Conservation (phyloP, 2,888 invertebrate species). For the Andrena chrysosceles region DNA sequence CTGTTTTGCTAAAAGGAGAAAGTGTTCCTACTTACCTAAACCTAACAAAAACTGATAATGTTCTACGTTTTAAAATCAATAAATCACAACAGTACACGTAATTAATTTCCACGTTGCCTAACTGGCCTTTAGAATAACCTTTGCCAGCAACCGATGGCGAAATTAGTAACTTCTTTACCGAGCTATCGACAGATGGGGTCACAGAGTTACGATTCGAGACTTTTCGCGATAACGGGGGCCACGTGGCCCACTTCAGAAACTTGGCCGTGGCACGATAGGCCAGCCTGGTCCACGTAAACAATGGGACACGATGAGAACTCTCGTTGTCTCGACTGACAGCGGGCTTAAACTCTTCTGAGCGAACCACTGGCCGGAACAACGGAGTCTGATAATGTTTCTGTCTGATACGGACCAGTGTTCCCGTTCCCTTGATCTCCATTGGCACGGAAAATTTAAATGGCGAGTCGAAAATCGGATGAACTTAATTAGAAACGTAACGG, state of each 20-base stretch:
- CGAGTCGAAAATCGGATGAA: conserved; percentile 4
- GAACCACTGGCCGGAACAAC: conserved; percentile 51
- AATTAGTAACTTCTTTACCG: background rate
- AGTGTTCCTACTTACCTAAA: no score
- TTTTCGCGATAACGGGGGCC: conserved; percentile 28
- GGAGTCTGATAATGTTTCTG: conserved; percentile 46
- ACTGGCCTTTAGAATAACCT: background rate
- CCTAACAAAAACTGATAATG: no score
- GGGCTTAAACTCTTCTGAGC: conserved; percentile 63
- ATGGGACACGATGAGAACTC: conserved; percentile 52
- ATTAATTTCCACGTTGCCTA: no score
- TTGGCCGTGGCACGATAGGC: conserved; percentile 62
- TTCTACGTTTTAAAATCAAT: no score
- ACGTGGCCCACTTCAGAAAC: conserved; percentile 65
- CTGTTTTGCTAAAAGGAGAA: no score
- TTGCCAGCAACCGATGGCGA: background rate
- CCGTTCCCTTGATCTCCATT: conserved; percentile 30
- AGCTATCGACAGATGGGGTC: conserved; percentile 21
- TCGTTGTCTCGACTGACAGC: conserved; percentile 65
- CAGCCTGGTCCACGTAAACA: conserved; percentile 55
- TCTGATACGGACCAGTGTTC: conserved; percentile 34
- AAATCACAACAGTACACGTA: no score
- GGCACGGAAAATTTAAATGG: conserved; percentile 39
- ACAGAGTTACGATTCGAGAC: conserved; percentile 32
- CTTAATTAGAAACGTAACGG: background rate